Conservation (phyloP, 1,140 invertebrate genomes). For the Leptopilina boulardi region DNA sequence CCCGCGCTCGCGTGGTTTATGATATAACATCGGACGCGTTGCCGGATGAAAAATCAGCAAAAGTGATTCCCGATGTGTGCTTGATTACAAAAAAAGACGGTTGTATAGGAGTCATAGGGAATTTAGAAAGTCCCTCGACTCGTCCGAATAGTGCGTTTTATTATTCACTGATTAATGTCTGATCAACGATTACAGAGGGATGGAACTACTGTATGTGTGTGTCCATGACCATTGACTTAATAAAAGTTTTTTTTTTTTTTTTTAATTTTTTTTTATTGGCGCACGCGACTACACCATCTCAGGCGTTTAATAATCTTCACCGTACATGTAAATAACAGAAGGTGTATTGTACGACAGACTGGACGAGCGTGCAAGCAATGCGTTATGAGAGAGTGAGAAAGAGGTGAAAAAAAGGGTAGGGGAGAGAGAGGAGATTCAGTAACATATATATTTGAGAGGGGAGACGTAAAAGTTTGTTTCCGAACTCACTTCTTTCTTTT, state of each 20-base stretch:
- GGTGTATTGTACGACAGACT: background rate
- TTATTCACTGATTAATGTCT: slow-evolving; percentile 49
- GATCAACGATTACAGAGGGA: slow-evolving; percentile 42
- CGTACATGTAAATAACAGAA: background rate
- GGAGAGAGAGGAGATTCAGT: too few species aligned
- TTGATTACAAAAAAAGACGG: slow-evolving; percentile 60
- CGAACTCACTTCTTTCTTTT: background rate
- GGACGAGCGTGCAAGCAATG: background rate
- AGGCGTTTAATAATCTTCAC: slow-evolving; percentile 12
- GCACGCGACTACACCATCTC: slow-evolving; percentile 32
- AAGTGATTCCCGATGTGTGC: slow-evolving; percentile 61
- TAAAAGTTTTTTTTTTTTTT: slow-evolving; percentile 28
- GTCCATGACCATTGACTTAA: slow-evolving; percentile 51
- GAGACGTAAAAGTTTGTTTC: slow-evolving; percentile 25
- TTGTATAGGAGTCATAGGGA: slow-evolving; percentile 62
- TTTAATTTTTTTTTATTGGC: background rate
- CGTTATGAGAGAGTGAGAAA: slow-evolving; percentile 10
- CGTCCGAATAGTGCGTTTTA: slow-evolving; percentile 59
- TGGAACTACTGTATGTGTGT: too few species aligned
- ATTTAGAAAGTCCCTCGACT: slow-evolving; percentile 70
- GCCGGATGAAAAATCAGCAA: slow-evolving; percentile 65
- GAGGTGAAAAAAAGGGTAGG: background rate
- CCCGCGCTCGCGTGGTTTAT: slow-evolving; percentile 67
- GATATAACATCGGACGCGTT: slow-evolving; percentile 71
- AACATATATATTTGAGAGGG: background rate